A percentile compares a stretch with the other conserved stretches of the same genome.
Conservation (phyloP, 2,113 vertebrate genomes). For the Camelus dromedarius region DNA sequence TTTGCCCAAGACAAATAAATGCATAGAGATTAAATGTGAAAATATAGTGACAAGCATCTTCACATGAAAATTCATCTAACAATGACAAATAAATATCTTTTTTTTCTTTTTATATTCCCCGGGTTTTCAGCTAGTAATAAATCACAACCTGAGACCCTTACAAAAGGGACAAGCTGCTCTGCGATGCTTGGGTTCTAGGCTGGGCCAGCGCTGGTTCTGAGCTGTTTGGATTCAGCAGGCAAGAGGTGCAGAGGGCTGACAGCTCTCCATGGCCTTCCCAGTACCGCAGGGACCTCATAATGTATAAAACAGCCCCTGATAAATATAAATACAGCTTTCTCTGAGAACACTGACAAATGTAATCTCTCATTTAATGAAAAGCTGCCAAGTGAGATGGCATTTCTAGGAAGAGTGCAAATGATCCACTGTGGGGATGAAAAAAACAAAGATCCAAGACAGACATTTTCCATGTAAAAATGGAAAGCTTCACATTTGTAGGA, state of each 20-base stretch:
- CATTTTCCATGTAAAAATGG: slow-evolving; percentile 39
- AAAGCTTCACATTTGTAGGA: slow-evolving; percentile 39
- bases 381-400: slow-evolving; percentile 48
- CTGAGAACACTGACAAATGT: slow-evolving; percentile 38
- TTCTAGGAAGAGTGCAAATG: slow-evolving; percentile 59
- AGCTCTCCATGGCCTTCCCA: neutral
- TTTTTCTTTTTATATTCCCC: neutral
- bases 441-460: neutral
- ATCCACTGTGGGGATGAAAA: neutral
- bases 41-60: neutral
- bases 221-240: neutral
- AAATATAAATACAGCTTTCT: slow-evolving; percentile 53
- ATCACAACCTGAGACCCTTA: neutral
- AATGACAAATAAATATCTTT: neutral
- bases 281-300: neutral
- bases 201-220: neutral
- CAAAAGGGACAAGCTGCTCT: neutral
- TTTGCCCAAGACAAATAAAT: neutral
- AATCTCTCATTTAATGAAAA: slow-evolving; percentile 42
- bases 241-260: neutral
- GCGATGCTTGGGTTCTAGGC: neutral
- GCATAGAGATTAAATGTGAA: neutral
- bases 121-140: neutral
- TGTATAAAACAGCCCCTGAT: neutral
- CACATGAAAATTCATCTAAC: neutral